Evolutionary conservation across 2,888 invertebrate genomes (phyloP).

Genomic region (Sarcophaga carnaria): DNA sequence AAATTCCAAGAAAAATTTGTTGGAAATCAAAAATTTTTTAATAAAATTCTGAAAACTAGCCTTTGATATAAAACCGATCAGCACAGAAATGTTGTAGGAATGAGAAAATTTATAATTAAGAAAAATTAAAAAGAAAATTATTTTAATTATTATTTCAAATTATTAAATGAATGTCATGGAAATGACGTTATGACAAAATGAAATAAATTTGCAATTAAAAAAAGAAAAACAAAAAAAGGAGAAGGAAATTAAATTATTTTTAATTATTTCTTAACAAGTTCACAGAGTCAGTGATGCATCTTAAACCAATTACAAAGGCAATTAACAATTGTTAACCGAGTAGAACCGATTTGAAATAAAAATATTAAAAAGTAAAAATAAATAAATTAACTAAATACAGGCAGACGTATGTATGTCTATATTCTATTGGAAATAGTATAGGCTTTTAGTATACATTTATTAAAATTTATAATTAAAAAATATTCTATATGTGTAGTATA

Average conservation of each 20-base stretch:
- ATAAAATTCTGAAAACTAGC: too few relatives aligned
- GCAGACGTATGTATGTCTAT: background rate
- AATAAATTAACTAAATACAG: background rate
- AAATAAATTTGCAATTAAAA: too few relatives aligned
- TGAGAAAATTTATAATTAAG: background rate
- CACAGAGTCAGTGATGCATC: conserved; percentile 74
- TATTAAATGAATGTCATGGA: too few relatives aligned
- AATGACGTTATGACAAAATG: too few relatives aligned
- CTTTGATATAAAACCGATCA: conserved; percentile 56
- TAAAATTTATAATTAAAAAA: background rate
- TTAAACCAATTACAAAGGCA: conserved; percentile 79
- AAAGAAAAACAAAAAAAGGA: too few relatives aligned
- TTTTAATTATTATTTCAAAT: conserved; percentile 1
- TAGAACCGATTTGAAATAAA: conserved; percentile 78
- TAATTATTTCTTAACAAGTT: conserved; percentile 30
- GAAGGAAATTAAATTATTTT: conserved; percentile 4
- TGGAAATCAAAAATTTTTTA: conserved; percentile 4
- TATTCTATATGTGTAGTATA: background rate
- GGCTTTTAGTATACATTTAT: too few relatives aligned
- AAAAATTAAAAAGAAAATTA: conserved; percentile 3
- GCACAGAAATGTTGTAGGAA: background rate
- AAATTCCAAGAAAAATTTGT: conserved; percentile 63
- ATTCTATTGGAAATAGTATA: background rate
- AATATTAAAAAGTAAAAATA: conserved; percentile 12
- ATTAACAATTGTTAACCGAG: conserved; percentile 79